Base-by-base conservation (phyloP, 2,888 invertebrate species). In the Pammene aurita region DNA sequence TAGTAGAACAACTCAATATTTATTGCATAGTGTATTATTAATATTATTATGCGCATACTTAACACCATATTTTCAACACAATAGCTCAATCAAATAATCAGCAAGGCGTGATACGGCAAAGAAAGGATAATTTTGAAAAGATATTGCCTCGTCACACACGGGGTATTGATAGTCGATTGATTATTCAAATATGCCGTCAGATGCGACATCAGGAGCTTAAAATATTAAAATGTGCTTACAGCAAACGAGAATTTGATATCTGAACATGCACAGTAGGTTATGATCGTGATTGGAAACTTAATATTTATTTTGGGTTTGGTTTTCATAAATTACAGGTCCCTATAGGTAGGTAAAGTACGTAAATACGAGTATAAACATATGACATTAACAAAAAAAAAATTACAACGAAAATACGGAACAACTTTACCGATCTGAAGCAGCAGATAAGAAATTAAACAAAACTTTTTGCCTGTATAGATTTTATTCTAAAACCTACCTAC, bases 161-260 rank as follows among this genome's bases (percentile, higher is more conserved):
- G 68, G 71, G 77, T 80, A 89, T 91, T 82, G 87, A 88, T 87
- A 88, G 86, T 85, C 87, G 89, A 90, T 91, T 85, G 87, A 85
- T 85, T 85, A 89, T 88, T 85, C 84, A 87, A 88, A 89, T 87
- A 76, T 72, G 78, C 74, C 80, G 74, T 76, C 66, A 72, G 56
- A 54, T 72, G 76, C 72, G 75, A 72, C 77, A 77, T 76, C 74
- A 71, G 70, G 71, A 72, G 72, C 26, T 70, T 75, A 74, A 76
- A 76, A 76, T 76, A 76, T 73, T 73, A 75, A 78, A 78, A 80
- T 74, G 71, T 71, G 44, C n/a, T 34, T 65, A 66, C 67, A 74
- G 73, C 75, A 78, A 81, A 86, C 78, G 80, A 75, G 73, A 72
- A 75, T 80, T 83, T 83, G 77, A 85, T 84, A 73, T 42, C 42